Percentiles rank a stretch among this genome's conserved stretches.
phyloP scores from a whole-genome alignment of 2,888 invertebrate genomes.

The Coleophora flavipennella region DNA sequence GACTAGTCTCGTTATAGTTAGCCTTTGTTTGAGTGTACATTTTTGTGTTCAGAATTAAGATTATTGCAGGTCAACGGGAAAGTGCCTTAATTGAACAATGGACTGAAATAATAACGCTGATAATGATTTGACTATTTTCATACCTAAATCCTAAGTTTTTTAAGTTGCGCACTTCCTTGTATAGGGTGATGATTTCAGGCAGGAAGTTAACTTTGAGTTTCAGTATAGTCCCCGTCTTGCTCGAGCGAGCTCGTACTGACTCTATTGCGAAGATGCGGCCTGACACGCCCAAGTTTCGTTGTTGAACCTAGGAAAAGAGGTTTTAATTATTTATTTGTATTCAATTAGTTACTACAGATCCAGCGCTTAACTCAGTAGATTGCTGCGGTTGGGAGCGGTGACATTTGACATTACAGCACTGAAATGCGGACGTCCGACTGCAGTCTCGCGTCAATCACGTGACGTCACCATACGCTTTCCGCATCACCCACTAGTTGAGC shows the following conservation, averaged over 20 bases:
- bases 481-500: neutral
- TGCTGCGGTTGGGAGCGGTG: neutral
- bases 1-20: no score
- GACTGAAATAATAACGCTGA: no score
- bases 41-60: no score
- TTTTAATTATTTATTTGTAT: no score
- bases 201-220: constrained; percentile 95
- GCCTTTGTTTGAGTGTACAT: no score
- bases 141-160: constrained; percentile 92
- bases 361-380: neutral
- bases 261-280: constrained; percentile 97
- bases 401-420: neutral
- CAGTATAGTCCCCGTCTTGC: constrained; percentile 86
- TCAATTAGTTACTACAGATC: no score
- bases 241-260: constrained; percentile 81
- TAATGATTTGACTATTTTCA: neutral
- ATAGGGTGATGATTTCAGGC: constrained; percentile 97
- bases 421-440: neutral
- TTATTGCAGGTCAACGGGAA: no score
- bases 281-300: constrained; percentile 93
- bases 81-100: no score
- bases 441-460: no score
- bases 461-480: neutral
- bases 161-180: constrained; percentile 98
- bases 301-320: constrained; percentile 76